Evolutionary conservation across 1,140 invertebrate genomes (phyloP).

Genomic region (Planococcus citri): DNA sequence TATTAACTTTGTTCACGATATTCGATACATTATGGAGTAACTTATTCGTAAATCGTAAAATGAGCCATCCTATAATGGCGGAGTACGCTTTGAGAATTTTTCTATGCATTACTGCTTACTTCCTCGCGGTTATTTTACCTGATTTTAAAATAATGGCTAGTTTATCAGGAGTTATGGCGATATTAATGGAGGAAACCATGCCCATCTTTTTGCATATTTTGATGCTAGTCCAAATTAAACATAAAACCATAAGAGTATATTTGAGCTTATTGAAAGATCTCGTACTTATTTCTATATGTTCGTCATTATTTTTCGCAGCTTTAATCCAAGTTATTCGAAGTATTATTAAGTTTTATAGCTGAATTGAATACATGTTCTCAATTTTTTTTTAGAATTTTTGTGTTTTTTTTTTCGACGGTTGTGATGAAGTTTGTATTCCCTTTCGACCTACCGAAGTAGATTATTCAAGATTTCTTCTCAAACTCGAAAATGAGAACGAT

Average conservation of each 20-base stretch:
- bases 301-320: background rate
- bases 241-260: background rate
- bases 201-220: background rate
- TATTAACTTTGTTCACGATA: constrained; percentile 49
- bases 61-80: background rate
- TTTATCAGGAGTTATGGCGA: background rate
- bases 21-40: constrained; percentile 41
- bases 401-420: too few relatives aligned
- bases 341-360: background rate
- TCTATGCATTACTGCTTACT: background rate
- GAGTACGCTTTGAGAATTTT: background rate
- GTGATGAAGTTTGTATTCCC: too few relatives aligned
- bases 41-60: background rate
- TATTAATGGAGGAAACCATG: background rate
- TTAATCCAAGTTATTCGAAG: background rate
- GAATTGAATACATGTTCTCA: too few relatives aligned
- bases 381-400: too few relatives aligned
- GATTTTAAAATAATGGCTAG: background rate
- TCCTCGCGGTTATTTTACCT: background rate
- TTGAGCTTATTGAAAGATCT: background rate
- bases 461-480: too few relatives aligned
- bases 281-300: background rate
- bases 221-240: background rate
- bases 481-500: too few relatives aligned
- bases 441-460: too few relatives aligned